A percentile compares a stretch with the other conserved stretches of the same genome.
These are phyloP conservation scores for Sesia apiformis DNA, from an alignment of 2,888 invertebrate species.

Conservation along the genomic window DNA sequence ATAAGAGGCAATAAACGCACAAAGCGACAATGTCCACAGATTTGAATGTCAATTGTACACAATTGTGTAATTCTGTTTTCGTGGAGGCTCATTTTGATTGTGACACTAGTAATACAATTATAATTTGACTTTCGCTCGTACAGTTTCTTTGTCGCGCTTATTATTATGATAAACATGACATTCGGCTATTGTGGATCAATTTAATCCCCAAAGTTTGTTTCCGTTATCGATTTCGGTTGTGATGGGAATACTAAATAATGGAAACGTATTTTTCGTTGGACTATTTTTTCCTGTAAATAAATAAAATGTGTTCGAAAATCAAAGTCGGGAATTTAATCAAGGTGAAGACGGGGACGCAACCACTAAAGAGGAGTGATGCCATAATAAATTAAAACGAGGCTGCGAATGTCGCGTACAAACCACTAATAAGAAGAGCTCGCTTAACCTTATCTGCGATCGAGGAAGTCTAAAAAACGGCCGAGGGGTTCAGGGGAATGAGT, in stretches of 20 bases:
- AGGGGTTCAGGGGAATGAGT: conserved; percentile 25
- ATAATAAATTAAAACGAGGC: conserved; percentile 51
- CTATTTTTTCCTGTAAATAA: background rate
- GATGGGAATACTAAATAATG: background rate
- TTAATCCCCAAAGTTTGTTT: conserved; percentile 40
- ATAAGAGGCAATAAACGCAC: conserved; percentile 72
- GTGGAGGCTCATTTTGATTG: conserved; percentile 70
- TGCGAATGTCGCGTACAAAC: conserved; percentile 54
- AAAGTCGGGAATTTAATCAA: conserved; percentile 17
- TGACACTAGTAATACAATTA: conserved; percentile 62
- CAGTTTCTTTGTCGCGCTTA: conserved; percentile 53
- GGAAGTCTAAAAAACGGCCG: conserved; percentile 70
- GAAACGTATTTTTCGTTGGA: background rate
- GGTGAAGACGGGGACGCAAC: conserved; percentile 1
- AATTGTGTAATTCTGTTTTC: conserved; percentile 71
- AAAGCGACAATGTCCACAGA: conserved; percentile 70
- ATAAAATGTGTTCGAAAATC: background rate
- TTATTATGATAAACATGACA: conserved; percentile 64
- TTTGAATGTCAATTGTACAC: conserved; percentile 74
- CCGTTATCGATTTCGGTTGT: conserved; percentile 30
- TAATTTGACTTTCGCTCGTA: conserved; percentile 57
- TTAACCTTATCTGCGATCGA: conserved; percentile 72
- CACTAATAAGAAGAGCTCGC: conserved; percentile 67
- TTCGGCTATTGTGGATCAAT: conserved; percentile 51
- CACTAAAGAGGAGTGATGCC: conserved; percentile 16